phyloP scores from a whole-genome alignment of 2,113 vertebrate genomes.

The Antigone vipio region DNA sequence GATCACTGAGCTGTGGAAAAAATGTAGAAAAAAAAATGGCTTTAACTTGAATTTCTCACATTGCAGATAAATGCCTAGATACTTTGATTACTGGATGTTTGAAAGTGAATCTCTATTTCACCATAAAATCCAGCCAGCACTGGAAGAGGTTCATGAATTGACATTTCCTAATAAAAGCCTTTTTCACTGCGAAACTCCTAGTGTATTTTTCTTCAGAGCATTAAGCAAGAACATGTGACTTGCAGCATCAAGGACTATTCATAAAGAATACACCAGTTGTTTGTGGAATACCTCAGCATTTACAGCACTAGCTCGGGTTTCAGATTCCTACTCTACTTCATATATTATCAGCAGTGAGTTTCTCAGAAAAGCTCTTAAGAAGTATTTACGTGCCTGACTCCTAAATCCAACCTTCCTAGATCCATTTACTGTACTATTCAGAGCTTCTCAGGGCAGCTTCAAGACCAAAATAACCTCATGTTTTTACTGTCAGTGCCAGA shows the following conservation, averaged over 20 bases:
- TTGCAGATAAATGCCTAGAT: background rate
- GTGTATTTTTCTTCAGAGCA: background rate
- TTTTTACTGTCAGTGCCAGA: background rate
- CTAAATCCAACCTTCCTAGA: slow-evolving; percentile 14
- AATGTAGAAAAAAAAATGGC: background rate
- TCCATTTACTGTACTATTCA: background rate
- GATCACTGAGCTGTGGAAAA: background rate
- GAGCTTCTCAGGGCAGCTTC: background rate
- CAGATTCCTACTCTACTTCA: background rate
- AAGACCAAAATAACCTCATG: background rate
- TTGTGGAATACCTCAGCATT: background rate
- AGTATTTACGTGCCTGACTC: background rate
- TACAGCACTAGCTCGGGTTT: background rate
- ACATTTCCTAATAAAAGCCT: background rate
- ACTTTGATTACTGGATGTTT: background rate
- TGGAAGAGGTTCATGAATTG: background rate
- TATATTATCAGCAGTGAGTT: background rate
- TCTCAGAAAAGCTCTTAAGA: slow-evolving; percentile 38
- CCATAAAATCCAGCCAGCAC: background rate
- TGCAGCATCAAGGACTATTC: background rate
- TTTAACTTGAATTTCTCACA: background rate
- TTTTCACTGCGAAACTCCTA: background rate
- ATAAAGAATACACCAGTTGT: slow-evolving; percentile 25
- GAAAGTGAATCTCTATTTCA: background rate
- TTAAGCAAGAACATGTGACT: background rate